Conservation (phyloP, 2,797 vertebrate genomes). For the Trematomus bernacchii region DNA sequence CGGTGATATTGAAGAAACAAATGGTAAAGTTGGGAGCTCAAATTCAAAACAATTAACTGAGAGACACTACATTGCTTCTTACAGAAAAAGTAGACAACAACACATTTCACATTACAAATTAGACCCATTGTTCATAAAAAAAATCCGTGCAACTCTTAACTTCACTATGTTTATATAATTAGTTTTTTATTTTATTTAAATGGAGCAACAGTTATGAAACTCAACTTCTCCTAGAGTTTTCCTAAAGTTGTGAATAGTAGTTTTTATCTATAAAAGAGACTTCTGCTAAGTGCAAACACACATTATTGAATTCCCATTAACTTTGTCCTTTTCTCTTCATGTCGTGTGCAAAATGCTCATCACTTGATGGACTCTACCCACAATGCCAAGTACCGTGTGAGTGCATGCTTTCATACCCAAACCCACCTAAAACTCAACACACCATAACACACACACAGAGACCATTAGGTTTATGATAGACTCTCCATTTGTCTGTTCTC, state of each 20-base stretch:
- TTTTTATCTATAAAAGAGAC: background rate
- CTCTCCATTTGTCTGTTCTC: constrained; percentile 53
- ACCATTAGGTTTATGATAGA: constrained; percentile 68
- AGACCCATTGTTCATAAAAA: background rate
- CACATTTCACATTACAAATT: background rate
- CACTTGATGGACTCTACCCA: constrained; percentile 17
- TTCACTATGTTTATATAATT: too few relatives aligned
- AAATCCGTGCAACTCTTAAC: background rate
- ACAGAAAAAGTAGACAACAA: background rate
- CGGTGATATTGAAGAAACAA: background rate
- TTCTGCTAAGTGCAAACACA: background rate
- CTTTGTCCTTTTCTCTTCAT: constrained; percentile 5
- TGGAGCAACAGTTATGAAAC: too few relatives aligned
- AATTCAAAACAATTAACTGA: background rate
- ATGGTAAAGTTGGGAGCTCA: background rate
- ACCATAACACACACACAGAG: constrained; percentile 14
- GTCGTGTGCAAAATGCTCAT: constrained; percentile 13
- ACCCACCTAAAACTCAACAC: constrained; percentile 15
- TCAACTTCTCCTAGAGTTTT: background rate
- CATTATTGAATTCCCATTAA: constrained; percentile 22
- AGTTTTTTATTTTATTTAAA: too few relatives aligned
- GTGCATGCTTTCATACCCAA: constrained; percentile 14
- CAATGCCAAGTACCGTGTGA: constrained; percentile 15
- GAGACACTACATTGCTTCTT: background rate
- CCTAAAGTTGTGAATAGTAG: background rate